Percentiles rank a stretch among this genome's conserved stretches.
Evolutionary conservation across 2,888 invertebrate species (phyloP).

Genomic region (Microctonus hyperodae): DNA sequence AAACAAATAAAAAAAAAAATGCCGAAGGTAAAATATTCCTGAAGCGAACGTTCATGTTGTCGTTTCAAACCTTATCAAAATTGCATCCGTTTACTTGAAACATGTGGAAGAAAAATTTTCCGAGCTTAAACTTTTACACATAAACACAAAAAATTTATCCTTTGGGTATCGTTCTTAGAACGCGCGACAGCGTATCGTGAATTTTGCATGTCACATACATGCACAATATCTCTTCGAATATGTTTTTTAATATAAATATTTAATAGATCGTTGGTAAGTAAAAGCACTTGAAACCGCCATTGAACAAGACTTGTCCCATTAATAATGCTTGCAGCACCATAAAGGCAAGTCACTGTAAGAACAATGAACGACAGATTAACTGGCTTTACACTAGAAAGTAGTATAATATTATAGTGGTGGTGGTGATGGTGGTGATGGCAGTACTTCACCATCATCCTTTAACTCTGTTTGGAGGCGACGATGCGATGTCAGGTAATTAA

Average conservation of each 20-base stretch:
- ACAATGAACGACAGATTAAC: constrained; percentile 46
- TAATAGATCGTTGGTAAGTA: background rate
- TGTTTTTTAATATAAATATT: constrained; percentile 11
- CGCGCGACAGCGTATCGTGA: background rate
- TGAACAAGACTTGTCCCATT: constrained; percentile 33
- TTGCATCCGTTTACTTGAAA: constrained; percentile 20
- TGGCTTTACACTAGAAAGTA: constrained; percentile 35
- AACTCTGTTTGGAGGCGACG: constrained; percentile 41
- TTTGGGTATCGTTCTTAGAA: background rate
- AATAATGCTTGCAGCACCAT: constrained; percentile 29
- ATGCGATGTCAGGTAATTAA: constrained; percentile 47
- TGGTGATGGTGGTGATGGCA: background rate
- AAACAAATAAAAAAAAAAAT: background rate
- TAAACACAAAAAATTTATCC: background rate
- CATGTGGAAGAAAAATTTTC: constrained; percentile 2
- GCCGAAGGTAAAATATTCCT: background rate
- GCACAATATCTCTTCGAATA: background rate
- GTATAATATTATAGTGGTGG: constrained; percentile 5
- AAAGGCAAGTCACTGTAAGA: constrained; percentile 39
- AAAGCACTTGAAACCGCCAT: constrained; percentile 23
- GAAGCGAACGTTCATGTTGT: constrained; percentile 20
- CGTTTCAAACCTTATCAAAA: constrained; percentile 26
- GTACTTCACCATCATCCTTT: constrained; percentile 23
- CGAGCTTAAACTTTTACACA: background rate
- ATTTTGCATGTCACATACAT: background rate